A percentile compares a stretch with the other conserved stretches of the same genome.
Conservation (phyloP, 2,113 vertebrate genomes). For the Heterotis niloticus region DNA sequence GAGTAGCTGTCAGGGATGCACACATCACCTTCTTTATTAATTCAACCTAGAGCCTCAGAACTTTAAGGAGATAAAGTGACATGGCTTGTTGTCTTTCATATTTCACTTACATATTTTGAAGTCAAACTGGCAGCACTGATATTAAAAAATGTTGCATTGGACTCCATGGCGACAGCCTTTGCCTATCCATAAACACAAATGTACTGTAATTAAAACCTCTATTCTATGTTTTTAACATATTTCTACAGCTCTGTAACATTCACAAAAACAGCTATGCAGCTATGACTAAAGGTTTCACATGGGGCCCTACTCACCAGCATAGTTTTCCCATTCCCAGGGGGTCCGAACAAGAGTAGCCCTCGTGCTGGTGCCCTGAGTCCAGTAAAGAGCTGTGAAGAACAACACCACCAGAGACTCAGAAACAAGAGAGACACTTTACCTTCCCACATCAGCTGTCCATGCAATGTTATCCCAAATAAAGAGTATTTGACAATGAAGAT, state of each 20-base stretch:
- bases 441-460: too few relatives aligned
- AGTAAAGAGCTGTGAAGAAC: slow-evolving; percentile 78
- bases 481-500: background rate
- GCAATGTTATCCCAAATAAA: too few relatives aligned
- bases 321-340: slow-evolving; percentile 96
- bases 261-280: too few relatives aligned
- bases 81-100: background rate
- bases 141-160: slow-evolving; percentile 94
- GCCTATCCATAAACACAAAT: slow-evolving; percentile 61
- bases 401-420: background rate
- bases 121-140: slow-evolving; percentile 97
- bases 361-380: slow-evolving; percentile 90
- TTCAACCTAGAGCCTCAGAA: background rate
- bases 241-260: too few relatives aligned
- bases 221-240: too few relatives aligned
- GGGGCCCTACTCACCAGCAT: slow-evolving; percentile 79
- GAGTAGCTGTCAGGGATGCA: background rate
- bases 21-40: background rate
- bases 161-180: slow-evolving; percentile 94
- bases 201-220: too few relatives aligned
- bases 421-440: background rate
- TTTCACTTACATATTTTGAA: slow-evolving; percentile 93
- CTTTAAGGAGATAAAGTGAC: background rate
- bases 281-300: too few relatives aligned
- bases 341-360: slow-evolving; percentile 89